Evolutionary conservation across 2,888 invertebrate species (phyloP), one percentile per base, ranked within the genome.

Genomic region (Mesorhabditis belari): DNA sequence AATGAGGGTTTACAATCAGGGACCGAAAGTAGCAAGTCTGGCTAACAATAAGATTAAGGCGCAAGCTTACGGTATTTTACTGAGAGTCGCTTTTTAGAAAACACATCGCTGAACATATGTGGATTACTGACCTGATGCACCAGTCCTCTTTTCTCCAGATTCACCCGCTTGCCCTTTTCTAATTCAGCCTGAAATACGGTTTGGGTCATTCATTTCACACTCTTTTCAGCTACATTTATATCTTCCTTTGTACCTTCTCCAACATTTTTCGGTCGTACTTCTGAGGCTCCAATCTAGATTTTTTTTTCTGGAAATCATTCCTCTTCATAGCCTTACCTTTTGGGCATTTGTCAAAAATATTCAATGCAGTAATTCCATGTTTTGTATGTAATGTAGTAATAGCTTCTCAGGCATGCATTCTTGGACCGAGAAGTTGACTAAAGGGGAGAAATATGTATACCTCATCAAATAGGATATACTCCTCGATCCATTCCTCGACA

Each of bases 341-440:
- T 1, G 79, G 79, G 21, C 74, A 76, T 56, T 72, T 72, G 58
- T 78, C 79, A 57, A 70, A 79, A 25, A 73, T 72, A 53, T 74
- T 76, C 61, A 79, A 57, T 3, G 77, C 76, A 17, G 70, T 72
- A 53, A 75, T 73, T 49, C 75, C 76, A 58, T 74, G 72, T 57
- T 73, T 67, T 35, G 75, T 71, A 62, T 75, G 72, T 6, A 62
- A 49, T 74, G 76, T 4, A 71, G 63, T 12, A 77, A 58, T 57
- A 73, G 71, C 66, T 79, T 79, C 60, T 78, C 79, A 6, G 75
- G 66, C 61, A 79, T 71, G n/a, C 77, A 79, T 78, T 26, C 76
- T 60, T 19, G 74, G 66, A 0, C 67, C 69, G 19, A 61, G n/a
- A 58, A n/a, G 76, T 79, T 5, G 73, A 68, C 70, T 71, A 62